These are phyloP conservation scores for Trachymyrmex septentrionalis DNA, from an alignment of 1,140 invertebrate species.

Conservation along the genomic window DNA sequence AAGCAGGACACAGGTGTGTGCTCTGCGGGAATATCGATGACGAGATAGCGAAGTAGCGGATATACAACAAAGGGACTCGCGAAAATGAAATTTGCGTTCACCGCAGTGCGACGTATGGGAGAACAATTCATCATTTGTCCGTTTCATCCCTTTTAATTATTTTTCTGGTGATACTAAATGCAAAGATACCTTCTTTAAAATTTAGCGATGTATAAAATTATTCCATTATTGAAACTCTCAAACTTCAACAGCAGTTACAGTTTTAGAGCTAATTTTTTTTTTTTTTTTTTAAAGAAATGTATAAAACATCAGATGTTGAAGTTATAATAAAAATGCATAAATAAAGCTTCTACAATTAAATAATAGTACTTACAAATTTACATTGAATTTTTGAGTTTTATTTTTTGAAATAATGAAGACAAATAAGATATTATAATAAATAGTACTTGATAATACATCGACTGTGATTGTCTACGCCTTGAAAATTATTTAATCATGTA, in stretches of 20 bases:
- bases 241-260: slow-evolving; percentile 2
- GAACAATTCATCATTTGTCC: slow-evolving; percentile 29
- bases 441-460: background rate
- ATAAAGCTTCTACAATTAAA: background rate
- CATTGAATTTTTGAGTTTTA: background rate
- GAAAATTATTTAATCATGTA: background rate
- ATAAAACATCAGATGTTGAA: background rate
- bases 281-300: background rate
- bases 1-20: slow-evolving; percentile 79
- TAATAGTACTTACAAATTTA: slow-evolving; percentile 5
- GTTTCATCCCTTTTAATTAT: background rate
- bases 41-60: slow-evolving; percentile 52
- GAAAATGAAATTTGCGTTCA: slow-evolving; percentile 29
- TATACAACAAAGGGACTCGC: slow-evolving; percentile 50
- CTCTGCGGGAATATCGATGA: slow-evolving; percentile 73
- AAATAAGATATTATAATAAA: background rate
- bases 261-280: background rate
- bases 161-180: background rate
- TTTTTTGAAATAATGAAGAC: background rate
- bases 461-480: background rate
- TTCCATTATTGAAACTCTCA: background rate
- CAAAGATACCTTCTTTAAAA: background rate
- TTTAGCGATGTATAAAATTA: background rate
- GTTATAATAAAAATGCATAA: background rate
- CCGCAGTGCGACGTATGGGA: slow-evolving; percentile 32